phyloP scores from a whole-genome alignment of 2,888 invertebrate genomes.

The Synergus japonicus region DNA sequence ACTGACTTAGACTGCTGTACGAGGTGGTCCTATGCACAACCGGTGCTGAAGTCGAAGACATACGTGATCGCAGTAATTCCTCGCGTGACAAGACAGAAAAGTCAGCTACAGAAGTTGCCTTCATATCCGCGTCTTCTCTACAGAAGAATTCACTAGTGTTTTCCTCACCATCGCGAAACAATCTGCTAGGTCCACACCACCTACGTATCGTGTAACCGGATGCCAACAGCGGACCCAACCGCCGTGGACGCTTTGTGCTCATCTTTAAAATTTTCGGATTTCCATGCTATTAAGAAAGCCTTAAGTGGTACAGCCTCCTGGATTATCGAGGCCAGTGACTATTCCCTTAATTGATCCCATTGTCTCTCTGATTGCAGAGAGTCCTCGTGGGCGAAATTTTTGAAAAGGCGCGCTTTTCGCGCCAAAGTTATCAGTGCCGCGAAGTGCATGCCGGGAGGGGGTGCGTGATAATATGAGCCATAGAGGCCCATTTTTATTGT shows the following conservation, averaged over 20 bases:
- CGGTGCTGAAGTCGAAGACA: not conserved
- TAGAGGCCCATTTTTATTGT: constrained; percentile 7
- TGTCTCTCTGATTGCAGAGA: not conserved
- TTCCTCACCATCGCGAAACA: constrained; percentile 8
- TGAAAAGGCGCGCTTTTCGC: constrained; percentile 32
- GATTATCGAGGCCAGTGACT: constrained; percentile 25
- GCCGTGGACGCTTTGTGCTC: not conserved
- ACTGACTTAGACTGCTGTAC: constrained; percentile 74
- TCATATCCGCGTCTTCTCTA: not conserved
- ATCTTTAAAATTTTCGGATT: constrained; percentile 2
- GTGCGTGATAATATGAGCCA: constrained; percentile 4
- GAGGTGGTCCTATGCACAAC: constrained; percentile 65
- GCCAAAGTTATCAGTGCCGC: constrained; percentile 29
- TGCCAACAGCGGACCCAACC: constrained; percentile 45
- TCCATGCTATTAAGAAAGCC: not conserved
- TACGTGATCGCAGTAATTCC: constrained; percentile 70
- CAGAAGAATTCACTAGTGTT: constrained; percentile 12
- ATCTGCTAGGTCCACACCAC: constrained; percentile 32
- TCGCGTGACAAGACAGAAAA: constrained; percentile 78
- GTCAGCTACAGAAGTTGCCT: constrained; percentile 77
- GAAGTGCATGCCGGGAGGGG: constrained; percentile 33
- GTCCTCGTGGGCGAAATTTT: not conserved
- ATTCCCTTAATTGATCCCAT: not conserved
- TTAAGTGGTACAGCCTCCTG: constrained; percentile 16
- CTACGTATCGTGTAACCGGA: constrained; percentile 54